Base-by-base conservation (phyloP, 2,888 invertebrate genomes). In the Orchestes rusci region DNA sequence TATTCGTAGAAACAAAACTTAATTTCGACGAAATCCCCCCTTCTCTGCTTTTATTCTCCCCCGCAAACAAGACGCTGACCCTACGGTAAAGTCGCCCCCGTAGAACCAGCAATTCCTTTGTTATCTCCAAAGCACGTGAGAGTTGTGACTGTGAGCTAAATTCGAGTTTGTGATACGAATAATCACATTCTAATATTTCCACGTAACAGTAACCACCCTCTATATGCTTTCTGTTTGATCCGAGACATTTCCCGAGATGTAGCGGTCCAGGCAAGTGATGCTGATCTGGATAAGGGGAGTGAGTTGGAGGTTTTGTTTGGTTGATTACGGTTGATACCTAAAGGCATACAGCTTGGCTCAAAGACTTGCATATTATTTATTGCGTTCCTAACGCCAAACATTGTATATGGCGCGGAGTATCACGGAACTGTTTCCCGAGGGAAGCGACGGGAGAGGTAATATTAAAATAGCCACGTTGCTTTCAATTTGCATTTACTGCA, bases 181-280 rank as follows among this genome's bases (percentile, higher is more conserved):
- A 13, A 30, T 58, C 61, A 61, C 63, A 56, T 56, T 61, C 64
- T 58, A 45, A 53, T 29, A 46, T 49, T 20, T 32, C 48, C 52
- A 59, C 56, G 62, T 62, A 62, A 62, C 62, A 63, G 63, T 63
- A 67, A 67, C 67, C 67, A 66, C 66, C 67, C 65, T 64, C 66
- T 68, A 68, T 67, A 67, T 68, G 69, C 67, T 69, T 69, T 67
- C 67, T 67, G 67, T 68, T 68, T 68, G 69, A 69, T 69, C 68
- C 64, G 63, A 63, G 64, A 65, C 65, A 64, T 67, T 67, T 66
- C 61, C 63, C 60, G 58, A 60, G 60, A 61, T 56, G 53, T 53
- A 58, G 56, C 50, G 52, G 59, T 46, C 63, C 67, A 64, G 50
- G 45, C 50, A 50, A 56, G 53, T 53, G 38, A n/a, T n/a, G n/a